Percentiles rank a stretch among this genome's conserved stretches.
Evolutionary conservation across 1,140 invertebrate genomes (phyloP).

Genomic region (Heliconius himera): DNA sequence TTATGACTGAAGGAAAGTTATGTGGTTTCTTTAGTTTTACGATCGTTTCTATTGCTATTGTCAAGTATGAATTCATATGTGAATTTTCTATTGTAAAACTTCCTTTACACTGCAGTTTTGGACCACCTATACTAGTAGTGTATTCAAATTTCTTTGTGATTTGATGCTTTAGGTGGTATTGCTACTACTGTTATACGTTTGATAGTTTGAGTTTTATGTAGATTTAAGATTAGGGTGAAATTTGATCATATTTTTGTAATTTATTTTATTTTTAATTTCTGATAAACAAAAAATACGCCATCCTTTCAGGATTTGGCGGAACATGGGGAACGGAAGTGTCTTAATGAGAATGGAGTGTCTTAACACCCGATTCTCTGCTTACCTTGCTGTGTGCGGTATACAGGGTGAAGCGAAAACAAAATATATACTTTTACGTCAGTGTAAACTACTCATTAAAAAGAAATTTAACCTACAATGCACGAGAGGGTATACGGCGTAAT

Average conservation of each 20-base stretch:
- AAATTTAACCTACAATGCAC: background rate
- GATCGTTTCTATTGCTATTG: conserved; percentile 42
- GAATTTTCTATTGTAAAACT: conserved; percentile 23
- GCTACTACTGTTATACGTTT: background rate
- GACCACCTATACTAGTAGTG: background rate
- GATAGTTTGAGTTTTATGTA: no score
- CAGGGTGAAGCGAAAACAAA: background rate
- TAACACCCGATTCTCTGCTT: background rate
- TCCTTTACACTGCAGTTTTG: background rate
- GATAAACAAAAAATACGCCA: no score
- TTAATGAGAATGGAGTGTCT: background rate
- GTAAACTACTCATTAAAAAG: conserved; percentile 1
- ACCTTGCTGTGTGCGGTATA: background rate
- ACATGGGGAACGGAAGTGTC: no score
- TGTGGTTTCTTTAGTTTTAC: conserved; percentile 34
- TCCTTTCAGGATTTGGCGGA: no score
- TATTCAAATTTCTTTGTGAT: background rate
- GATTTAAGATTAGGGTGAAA: no score
- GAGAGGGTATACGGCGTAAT: background rate
- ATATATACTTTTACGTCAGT: background rate
- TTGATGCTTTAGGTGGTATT: background rate
- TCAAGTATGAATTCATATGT: conserved; percentile 21
- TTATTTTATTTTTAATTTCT: no score
- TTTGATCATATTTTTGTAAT: no score
- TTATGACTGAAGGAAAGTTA: conserved; percentile 38